Evolutionary conservation across 2,797 vertebrate species (phyloP), one percentile per base, ranked within the genome.

Genomic region (Discoglossus pictus): DNA sequence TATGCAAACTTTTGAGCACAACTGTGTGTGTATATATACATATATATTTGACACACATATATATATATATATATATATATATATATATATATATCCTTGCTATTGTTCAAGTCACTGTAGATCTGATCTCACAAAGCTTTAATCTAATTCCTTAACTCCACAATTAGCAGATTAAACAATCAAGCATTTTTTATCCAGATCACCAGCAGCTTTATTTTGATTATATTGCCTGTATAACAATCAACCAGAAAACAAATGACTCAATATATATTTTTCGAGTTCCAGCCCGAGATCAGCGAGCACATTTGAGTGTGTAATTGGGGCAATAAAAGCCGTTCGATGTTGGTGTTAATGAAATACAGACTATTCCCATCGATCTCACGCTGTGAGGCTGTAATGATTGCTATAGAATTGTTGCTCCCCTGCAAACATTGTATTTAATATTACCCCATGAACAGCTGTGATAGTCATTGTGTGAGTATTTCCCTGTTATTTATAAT

Each of bases 341-440:
- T 13, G 20, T 11, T 10, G 6, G 23, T 24, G 24, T 17, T 18
- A 35, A 31, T 53, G 12, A 10, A 53, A 34, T 34, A 35, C 27
- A 54, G 16, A 12, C 27, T 20, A 18, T 36, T 54, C 31, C 36
- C 51, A 21, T 54, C 16, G 12, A 2, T 11, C 34, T 21, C 51
- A 35, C 4, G 27, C 51, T 54, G 51, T 16, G 51, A 54, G 16
- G 18, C 18, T 36, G 16, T 18, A 35, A 54, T 54, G 31, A 44
- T n/a, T n/a, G n/a, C n/a, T n/a, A n/a, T n/a, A n/a, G 4, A 6
- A 7, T 16, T 10, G 40, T 2, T 1, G 3, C 40, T 4, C 2
- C 40, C 8, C n/a, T 2, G 4, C n/a, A 3, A 43, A 1, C 6
- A 7, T 4, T 18, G 2, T 15, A 6, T 4, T 43, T 39, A 39